Evolutionary conservation across 64 coral and sea anemone species (phyloP).

Genomic region (Stichodactyla helianthus): DNA sequence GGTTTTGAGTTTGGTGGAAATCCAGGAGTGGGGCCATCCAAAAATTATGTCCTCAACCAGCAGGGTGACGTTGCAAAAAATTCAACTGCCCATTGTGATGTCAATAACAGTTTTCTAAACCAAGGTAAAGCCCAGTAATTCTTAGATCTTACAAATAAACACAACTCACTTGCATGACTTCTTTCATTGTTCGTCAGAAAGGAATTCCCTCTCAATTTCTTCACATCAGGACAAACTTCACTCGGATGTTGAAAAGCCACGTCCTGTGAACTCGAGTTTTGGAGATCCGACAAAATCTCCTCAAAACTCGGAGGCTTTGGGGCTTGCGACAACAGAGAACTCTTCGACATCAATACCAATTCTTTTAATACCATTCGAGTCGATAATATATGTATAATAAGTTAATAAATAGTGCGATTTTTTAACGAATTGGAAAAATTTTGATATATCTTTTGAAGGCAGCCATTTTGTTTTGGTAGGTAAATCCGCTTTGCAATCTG

Average conservation of each 20-base stretch:
- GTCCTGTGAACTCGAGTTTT: constrained; percentile 16
- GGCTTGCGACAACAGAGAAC: neutral
- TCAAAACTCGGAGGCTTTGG: constrained; percentile 44
- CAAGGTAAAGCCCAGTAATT: too few relatives aligned
- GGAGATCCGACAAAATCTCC: constrained; percentile 47
- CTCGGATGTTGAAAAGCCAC: constrained; percentile 36
- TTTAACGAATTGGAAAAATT: neutral
- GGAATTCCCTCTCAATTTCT: neutral
- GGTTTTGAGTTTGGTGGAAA: too few relatives aligned
- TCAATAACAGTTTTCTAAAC: too few relatives aligned
- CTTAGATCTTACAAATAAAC: neutral
- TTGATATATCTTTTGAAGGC: neutral
- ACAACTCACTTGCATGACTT: neutral
- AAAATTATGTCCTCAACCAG: too few relatives aligned
- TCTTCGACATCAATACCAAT: constrained; percentile 29
- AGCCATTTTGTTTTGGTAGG: constrained; percentile 23
- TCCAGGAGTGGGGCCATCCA: too few relatives aligned
- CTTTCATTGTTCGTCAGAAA: neutral
- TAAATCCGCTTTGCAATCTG: constrained; percentile 12
- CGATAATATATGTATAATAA: neutral
- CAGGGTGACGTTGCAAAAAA: too few relatives aligned
- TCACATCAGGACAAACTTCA: constrained; percentile 16
- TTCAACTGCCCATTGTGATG: too few relatives aligned
- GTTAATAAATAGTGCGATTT: neutral
- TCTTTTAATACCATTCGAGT: constrained; percentile 30